Evolutionary conservation across 2,113 vertebrate species (phyloP).

Genomic region (Petroica traversi): DNA sequence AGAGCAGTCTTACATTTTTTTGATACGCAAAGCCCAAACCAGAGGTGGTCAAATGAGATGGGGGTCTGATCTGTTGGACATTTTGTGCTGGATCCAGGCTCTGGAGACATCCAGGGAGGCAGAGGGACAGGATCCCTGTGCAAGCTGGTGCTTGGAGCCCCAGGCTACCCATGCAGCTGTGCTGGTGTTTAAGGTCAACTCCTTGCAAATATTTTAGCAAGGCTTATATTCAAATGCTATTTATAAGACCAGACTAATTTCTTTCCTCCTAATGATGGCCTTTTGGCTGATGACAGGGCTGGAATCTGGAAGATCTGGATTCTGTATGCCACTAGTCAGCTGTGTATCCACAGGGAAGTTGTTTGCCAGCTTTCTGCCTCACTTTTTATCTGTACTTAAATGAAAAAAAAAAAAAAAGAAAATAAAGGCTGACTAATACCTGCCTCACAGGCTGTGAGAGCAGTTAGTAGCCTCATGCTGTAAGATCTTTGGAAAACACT

Average conservation of each 20-base stretch:
- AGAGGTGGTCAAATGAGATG: neutral
- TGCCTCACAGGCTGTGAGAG: neutral
- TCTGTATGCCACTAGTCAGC: slow-evolving; percentile 36
- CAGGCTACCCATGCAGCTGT: neutral
- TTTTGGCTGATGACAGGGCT: slow-evolving; percentile 36
- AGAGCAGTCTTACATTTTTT: neutral
- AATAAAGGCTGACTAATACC: neutral
- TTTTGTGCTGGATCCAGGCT: neutral
- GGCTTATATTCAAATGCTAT: slow-evolving; percentile 60
- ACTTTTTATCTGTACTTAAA: slow-evolving; percentile 33
- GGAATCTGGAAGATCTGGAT: slow-evolving; percentile 63
- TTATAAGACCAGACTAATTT: slow-evolving; percentile 66
- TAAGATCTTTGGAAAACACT: neutral
- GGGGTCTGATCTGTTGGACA: neutral
- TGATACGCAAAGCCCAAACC: neutral
- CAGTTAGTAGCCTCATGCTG: neutral
- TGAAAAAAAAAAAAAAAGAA: neutral
- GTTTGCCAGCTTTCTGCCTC: slow-evolving; percentile 12
- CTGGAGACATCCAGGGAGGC: neutral
- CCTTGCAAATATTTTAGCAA: slow-evolving; percentile 57
- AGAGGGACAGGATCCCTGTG: neutral
- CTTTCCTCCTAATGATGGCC: slow-evolving; percentile 63
- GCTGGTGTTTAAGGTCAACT: slow-evolving; percentile 52
- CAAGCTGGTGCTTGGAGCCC: neutral
- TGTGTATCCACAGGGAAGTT: neutral